Evolutionary conservation across 2,797 vertebrate genomes (phyloP), one percentile per base, ranked within the genome.

Genomic region (Neoniphon sammara): DNA sequence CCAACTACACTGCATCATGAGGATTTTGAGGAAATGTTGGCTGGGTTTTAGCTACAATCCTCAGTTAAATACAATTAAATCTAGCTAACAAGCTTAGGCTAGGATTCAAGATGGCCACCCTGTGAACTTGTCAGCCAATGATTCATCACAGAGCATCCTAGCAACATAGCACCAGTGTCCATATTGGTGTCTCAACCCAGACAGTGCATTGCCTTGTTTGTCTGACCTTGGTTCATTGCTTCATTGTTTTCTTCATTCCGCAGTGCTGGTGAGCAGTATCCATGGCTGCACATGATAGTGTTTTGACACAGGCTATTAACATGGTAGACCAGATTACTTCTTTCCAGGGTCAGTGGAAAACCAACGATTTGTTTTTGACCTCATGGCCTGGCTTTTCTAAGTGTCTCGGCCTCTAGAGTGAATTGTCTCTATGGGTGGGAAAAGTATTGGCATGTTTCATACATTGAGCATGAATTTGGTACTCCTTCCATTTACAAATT

Each of bases 231-330:
- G 68, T 81, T 80, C 76, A 54, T 50, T 53, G 63, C 7, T 42
- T 39, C 21, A 87, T 88, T 91, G 88, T 91, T 87, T 82, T 77
- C 77, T 44, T 87, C 90, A 90, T 92, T 93, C 90, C 89, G 66
- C 59, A 34, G 68, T 77, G 78, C 77, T 72, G 70, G 72, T 47
- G 75, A 72, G 62, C 50, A 11, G 86, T 72, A 67, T 75, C 88
- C 88, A 78, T 90, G 87, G 87, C 9, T 73, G 66, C 85, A 66
- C 74, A 75, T 68, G 82, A 77, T 56, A 65, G 58, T 17, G 47
- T 20, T 65, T 34, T 31, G 25, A 21, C 5, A 20, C 36, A 44
- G 42, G 17, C 21, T 50, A 62, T 78, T 67, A 77, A 64, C 74
- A 49, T 54, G 50, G 77, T 30, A 50, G 58, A 80, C 46, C 54